Evolutionary conservation across 1,140 invertebrate genomes (phyloP).

Genomic region (Zaprionus inermis): DNA sequence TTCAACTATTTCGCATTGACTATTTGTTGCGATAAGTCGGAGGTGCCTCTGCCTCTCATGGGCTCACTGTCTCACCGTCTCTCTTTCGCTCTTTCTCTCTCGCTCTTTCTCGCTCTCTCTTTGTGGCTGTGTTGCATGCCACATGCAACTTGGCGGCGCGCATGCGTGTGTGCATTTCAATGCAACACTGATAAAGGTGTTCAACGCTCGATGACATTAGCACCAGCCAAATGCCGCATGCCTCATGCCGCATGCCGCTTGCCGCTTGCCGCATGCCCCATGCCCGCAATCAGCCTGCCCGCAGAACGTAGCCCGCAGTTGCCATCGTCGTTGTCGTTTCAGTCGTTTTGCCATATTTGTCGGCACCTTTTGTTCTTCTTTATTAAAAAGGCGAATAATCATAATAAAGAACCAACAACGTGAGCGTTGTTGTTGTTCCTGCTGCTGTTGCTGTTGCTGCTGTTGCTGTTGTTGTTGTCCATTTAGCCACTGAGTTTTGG

Average conservation of each 20-base stretch:
- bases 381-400: conserved; percentile 83
- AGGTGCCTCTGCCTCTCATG: conserved; percentile 14
- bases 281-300: conserved; percentile 40
- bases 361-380: conserved; percentile 81
- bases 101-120: neutral
- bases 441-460: conserved; percentile 42
- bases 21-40: conserved; percentile 70
- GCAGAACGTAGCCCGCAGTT: conserved; percentile 13
- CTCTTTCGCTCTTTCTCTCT: neutral
- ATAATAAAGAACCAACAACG: conserved; percentile 82
- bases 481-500: conserved; percentile 81
- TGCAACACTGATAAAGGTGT: conserved; percentile 84
- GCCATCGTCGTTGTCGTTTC: conserved; percentile 8
- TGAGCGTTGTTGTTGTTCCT: conserved; percentile 30
- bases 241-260: conserved; percentile 22
- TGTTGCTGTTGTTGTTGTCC: conserved; percentile 57
- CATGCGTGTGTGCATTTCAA: conserved; percentile 82
- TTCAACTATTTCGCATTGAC: conserved; percentile 52
- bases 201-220: conserved; percentile 84
- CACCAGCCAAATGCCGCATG: conserved; percentile 72
- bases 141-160: conserved; percentile 62
- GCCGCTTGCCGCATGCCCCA: conserved; percentile 44
- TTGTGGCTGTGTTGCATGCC: conserved; percentile 61
- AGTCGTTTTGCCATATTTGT: conserved; percentile 77
- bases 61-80: conserved; percentile 7